Conservation (phyloP, 2,113 vertebrate genomes). For the Variabilichromis moorii region DNA sequence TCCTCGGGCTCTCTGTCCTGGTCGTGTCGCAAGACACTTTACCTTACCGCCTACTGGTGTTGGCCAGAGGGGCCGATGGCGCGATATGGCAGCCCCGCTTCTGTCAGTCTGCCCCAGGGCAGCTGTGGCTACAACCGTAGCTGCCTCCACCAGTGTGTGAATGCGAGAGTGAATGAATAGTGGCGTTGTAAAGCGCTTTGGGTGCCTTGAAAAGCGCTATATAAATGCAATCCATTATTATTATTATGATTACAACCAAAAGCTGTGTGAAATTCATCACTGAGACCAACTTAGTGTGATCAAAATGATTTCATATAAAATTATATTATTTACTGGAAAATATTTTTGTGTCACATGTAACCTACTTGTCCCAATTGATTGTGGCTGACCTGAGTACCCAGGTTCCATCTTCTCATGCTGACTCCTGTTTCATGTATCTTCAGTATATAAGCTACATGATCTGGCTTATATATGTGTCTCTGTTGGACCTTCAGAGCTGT, state of each 20-base stretch:
- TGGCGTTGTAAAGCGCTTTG: fast-evolving
- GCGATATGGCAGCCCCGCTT: fast-evolving
- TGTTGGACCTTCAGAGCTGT: slow-evolving; percentile 73
- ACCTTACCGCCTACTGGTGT: too few relatives aligned
- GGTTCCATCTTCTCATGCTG: background rate
- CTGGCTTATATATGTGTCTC: background rate
- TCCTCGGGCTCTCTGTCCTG: too few relatives aligned
- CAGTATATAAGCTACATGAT: background rate
- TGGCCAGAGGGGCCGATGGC: fast-evolving
- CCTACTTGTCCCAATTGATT: background rate
- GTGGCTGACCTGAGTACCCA: background rate
- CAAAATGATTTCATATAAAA: background rate
- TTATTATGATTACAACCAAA: background rate
- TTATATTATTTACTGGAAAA: background rate
- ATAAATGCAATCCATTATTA: too few relatives aligned
- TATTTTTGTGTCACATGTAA: background rate
- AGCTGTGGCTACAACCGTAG: too few relatives aligned
- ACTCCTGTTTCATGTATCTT: background rate
- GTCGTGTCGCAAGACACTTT: too few relatives aligned
- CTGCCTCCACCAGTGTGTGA: too few relatives aligned
- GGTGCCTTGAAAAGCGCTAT: too few relatives aligned
- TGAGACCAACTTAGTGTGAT: background rate
- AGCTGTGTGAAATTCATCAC: background rate
- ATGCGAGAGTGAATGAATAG: too few relatives aligned
- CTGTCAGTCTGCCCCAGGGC: too few relatives aligned